Base-by-base conservation (phyloP, 2,797 vertebrate genomes). In the Silurus aristotelis region DNA sequence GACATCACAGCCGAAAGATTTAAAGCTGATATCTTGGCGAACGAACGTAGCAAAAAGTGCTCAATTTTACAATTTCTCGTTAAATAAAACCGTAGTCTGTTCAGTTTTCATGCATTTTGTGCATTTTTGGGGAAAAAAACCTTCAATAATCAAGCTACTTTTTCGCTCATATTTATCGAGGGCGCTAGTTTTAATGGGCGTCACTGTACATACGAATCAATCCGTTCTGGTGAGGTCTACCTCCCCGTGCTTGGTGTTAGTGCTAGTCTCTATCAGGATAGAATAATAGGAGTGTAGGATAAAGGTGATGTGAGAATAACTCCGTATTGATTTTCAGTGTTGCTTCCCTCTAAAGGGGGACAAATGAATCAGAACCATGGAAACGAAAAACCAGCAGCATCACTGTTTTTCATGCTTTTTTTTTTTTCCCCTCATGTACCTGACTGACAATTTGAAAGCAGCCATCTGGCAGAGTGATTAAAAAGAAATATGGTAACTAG, bases 401-500 rank as follows among this genome's bases (percentile, higher is more conserved):
- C 71, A 25, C 22, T 75, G 3, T 58, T 58, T 76, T 31, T 6
- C 25, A 7, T 52, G 17, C 25, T 2, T 3, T 56, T 17, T 55
- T 22, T 27, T 52, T 52, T 52, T 7, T 52, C 5, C 48, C 5
- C 48, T 52, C 48, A 7, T 52, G 48, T 17, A 61, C 76, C 56
- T 43, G 58, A 43, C 43, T 52, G 43, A 79, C 55, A 79, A 38
- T n/a, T 70, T 71, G 6, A 9, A 79, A 84, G 48, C 48, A 14
- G 27, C 75, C 61, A 46, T 67, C 75, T 61, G 66, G 75, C 66
- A 61, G 12, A 25, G 61, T 48, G 61, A 64, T 80, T 64, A 79
- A 43, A 43, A 77, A 22, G 58, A 78, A 80, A 61, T 78, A 31
- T n/a, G 20, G 27, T n/a, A 78, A 78, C 76, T 78, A n/a, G 76